Evolutionary conservation across 2,113 vertebrate genomes (phyloP).

Genomic region (Plestiodon gilberti): DNA sequence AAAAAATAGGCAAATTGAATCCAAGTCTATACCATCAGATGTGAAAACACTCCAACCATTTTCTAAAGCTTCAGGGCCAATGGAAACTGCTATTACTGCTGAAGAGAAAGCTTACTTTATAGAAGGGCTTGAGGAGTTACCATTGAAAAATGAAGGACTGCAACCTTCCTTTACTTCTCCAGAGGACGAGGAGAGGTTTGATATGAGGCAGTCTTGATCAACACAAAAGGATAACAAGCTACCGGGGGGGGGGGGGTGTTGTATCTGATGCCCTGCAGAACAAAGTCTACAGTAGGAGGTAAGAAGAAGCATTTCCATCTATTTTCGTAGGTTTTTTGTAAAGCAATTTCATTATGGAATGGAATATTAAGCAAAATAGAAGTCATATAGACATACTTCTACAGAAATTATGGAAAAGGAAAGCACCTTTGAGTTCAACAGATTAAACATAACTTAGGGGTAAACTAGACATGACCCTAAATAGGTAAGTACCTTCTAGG

Average conservation of each 20-base stretch:
- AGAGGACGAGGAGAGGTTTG: conserved; percentile 43
- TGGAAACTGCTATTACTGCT: conserved; percentile 30
- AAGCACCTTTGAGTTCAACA: conserved; percentile 3
- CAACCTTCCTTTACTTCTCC: conserved; percentile 44
- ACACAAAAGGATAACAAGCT: conserved; percentile 34
- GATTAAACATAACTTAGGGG: background rate
- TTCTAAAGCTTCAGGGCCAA: conserved; percentile 10
- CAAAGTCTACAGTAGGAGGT: background rate
- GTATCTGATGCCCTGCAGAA: conserved; percentile 2
- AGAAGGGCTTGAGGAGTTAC: conserved; percentile 47
- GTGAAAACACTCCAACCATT: conserved; percentile 27
- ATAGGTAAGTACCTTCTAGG: too few relatives aligned
- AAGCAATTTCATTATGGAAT: conserved; percentile 4
- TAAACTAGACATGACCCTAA: too few relatives aligned
- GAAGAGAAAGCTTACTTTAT: conserved; percentile 48
- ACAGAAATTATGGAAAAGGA: background rate
- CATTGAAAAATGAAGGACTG: conserved; percentile 42
- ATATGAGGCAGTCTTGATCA: conserved; percentile 48
- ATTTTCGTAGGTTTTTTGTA: background rate
- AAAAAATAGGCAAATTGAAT: conserved; percentile 1
- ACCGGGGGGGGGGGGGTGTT: too few relatives aligned
- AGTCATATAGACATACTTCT: background rate
- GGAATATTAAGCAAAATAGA: background rate
- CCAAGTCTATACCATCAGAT: conserved; percentile 19
- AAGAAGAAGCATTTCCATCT: background rate